Percentiles rank a stretch among this genome's conserved stretches.
Evolutionary conservation across 2,113 vertebrate species (phyloP).

Genomic region (Crotalus tigris): DNA sequence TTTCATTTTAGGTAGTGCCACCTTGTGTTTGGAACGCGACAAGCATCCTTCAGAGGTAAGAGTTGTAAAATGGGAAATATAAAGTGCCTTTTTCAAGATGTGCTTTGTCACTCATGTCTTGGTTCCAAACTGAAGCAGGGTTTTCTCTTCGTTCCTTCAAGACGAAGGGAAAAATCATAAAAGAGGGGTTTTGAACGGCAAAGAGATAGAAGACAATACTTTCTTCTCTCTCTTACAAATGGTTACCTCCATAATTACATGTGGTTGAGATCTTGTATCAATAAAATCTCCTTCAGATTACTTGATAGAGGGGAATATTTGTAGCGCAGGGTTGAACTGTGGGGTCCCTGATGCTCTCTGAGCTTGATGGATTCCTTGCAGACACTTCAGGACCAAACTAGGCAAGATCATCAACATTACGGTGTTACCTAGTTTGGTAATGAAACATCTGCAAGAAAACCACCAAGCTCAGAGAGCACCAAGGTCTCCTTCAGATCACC

Average conservation of each 20-base stretch:
- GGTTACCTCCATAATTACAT: not conserved
- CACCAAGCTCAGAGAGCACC: not conserved
- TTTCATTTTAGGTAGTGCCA: conserved; percentile 7
- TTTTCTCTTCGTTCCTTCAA: not conserved
- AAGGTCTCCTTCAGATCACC: not conserved
- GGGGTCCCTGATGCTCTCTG: not conserved
- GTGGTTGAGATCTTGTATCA: not conserved
- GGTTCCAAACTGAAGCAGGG: too few relatives aligned
- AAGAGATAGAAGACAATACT: too few relatives aligned
- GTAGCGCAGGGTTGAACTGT: not conserved
- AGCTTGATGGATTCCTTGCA: not conserved
- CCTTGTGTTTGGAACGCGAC: not conserved
- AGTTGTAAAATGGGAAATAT: not conserved
- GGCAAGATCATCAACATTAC: not conserved
- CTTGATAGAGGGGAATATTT: not conserved
- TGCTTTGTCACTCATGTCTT: not conserved
- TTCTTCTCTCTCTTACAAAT: not conserved
- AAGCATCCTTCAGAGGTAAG: not conserved
- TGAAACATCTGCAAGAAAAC: not conserved
- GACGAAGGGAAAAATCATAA: not conserved
- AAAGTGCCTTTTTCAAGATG: not conserved
- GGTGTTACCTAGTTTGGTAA: not conserved
- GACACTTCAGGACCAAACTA: not conserved
- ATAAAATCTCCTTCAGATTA: not conserved
- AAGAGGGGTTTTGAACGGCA: not conserved